Conservation (phyloP, 1,140 invertebrate species). For the Cheumatopsyche charites region DNA sequence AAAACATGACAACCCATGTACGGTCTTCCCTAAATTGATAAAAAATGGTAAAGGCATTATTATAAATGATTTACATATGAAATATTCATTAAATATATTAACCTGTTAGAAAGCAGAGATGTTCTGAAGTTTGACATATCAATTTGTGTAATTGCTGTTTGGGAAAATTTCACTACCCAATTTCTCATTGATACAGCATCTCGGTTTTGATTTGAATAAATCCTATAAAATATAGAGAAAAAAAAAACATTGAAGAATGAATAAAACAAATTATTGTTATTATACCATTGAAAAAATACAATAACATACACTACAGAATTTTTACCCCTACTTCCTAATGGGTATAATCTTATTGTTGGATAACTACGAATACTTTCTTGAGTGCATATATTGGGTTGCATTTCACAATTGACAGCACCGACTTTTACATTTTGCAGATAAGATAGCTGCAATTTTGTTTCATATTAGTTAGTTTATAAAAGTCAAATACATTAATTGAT, state of each 20-base stretch:
- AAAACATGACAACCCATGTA: constrained; percentile 76
- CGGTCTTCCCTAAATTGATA: constrained; percentile 44
- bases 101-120: constrained; percentile 42
- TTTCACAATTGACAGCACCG: constrained; percentile 74
- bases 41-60: neutral
- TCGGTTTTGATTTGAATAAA: constrained; percentile 37
- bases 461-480: neutral
- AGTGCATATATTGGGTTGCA: constrained; percentile 64
- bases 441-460: constrained; percentile 66
- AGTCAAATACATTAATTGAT: neutral
- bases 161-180: constrained; percentile 42
- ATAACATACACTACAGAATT: constrained; percentile 5
- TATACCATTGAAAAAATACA: neutral
- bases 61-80: constrained; percentile 11
- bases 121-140: constrained; percentile 51
- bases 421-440: constrained; percentile 63
- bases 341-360: constrained; percentile 75
- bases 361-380: constrained; percentile 69
- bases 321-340: constrained; percentile 49
- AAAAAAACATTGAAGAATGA: neutral
- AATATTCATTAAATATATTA: constrained; percentile 1
- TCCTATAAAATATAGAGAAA: constrained; percentile 26
- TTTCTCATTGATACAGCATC: constrained; percentile 42
- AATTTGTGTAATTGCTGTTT: constrained; percentile 51
- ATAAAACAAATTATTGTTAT: neutral